A percentile compares a stretch with the other conserved stretches of the same genome.
These are phyloP conservation scores for Corvus hawaiiensis DNA, from an alignment of 2,113 vertebrate genomes.

Conservation along the genomic window DNA sequence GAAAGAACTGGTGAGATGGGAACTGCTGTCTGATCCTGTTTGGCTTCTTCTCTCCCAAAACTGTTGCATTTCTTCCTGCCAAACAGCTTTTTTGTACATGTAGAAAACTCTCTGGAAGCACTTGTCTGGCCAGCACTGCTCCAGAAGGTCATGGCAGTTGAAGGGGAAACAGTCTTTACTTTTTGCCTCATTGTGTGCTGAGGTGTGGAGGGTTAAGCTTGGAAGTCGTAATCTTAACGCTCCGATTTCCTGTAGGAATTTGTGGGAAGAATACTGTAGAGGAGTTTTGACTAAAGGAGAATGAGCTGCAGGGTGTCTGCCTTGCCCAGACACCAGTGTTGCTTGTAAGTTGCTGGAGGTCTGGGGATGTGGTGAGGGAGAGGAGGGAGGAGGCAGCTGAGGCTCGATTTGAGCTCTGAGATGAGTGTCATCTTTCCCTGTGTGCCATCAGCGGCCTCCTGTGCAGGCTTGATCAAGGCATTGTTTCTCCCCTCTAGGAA, in stretches of 20 bases:
- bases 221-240: neutral
- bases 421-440: neutral
- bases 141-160: neutral
- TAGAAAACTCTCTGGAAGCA: neutral
- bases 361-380: neutral
- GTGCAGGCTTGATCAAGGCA: neutral
- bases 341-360: neutral
- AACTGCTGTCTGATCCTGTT: neutral
- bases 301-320: neutral
- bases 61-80: neutral
- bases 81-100: neutral
- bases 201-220: neutral
- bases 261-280: neutral
- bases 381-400: neutral
- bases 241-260: neutral
- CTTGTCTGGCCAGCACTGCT: neutral
- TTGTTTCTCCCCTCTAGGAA: neutral
- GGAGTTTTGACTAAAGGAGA: neutral
- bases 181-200: neutral
- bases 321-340: accelerated
- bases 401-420: neutral
- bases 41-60: neutral
- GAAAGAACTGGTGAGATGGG: neutral
- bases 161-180: neutral
- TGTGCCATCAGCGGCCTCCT: accelerated